phyloP scores from a whole-genome alignment of 2,113 vertebrate species.

The Panthera tigris region DNA sequence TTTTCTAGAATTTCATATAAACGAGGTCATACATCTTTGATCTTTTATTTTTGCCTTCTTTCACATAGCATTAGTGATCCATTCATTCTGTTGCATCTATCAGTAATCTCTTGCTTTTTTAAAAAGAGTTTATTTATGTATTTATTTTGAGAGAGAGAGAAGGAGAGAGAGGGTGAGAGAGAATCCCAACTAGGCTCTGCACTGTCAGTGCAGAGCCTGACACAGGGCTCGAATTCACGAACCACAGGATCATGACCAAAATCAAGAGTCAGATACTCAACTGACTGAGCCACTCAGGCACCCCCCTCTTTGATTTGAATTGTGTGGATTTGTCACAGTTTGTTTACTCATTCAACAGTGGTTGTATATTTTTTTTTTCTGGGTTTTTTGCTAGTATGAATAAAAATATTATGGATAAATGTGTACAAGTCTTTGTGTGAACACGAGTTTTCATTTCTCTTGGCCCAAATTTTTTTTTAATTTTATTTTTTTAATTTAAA shows the following conservation, averaged over 20 bases:
- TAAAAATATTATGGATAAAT: neutral
- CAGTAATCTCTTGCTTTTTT: neutral
- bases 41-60: neutral
- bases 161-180: too few relatives aligned
- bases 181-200: too few relatives aligned
- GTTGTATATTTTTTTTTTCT: neutral
- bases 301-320: neutral
- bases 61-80: neutral
- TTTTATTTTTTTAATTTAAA: too few relatives aligned
- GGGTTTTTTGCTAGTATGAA: neutral
- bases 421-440: neutral
- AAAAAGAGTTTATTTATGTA: too few relatives aligned
- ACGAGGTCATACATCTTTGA: neutral
- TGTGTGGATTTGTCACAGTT: neutral
- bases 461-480: neutral
- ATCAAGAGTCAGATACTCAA: too few relatives aligned
- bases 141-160: too few relatives aligned
- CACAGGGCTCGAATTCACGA: too few relatives aligned
- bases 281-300: too few relatives aligned
- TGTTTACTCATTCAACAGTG: neutral
- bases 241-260: too few relatives aligned
- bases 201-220: too few relatives aligned
- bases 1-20: neutral
- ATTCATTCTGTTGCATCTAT: neutral
- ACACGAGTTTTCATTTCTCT: neutral